Conservation (phyloP, 2,888 invertebrate species). For the Melanostoma mellinum region DNA sequence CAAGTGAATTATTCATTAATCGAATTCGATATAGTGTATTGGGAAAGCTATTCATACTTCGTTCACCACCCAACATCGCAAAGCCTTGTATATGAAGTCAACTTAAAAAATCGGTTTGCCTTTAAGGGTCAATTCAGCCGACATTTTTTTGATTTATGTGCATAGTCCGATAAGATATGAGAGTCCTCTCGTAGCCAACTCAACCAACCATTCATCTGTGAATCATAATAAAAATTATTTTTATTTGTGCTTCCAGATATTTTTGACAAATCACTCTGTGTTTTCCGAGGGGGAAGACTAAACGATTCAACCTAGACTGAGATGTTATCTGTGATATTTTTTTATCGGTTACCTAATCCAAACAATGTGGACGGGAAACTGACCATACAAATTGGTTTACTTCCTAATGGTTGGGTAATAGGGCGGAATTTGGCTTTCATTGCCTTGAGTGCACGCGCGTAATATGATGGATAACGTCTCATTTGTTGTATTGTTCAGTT, state of each 20-base stretch:
- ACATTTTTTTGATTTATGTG: constrained; percentile 62
- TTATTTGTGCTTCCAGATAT: constrained; percentile 41
- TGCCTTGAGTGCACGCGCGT: constrained; percentile 48
- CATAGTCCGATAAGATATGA: constrained; percentile 58
- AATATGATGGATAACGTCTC: constrained; percentile 57
- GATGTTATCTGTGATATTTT: constrained; percentile 52
- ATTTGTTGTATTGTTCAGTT: constrained; percentile 58
- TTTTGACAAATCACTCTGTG: constrained; percentile 63
- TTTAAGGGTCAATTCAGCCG: constrained; percentile 60
- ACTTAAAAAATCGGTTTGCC: constrained; percentile 38
- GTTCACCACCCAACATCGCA: too few species aligned
- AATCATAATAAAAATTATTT: constrained; percentile 71
- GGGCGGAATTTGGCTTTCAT: constrained; percentile 72
- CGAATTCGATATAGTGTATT: constrained; percentile 11
- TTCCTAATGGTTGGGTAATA: constrained; percentile 74
- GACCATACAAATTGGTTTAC: constrained; percentile 79
- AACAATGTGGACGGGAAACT: constrained; percentile 75
- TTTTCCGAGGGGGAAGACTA: constrained; percentile 22
- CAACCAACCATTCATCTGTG: constrained; percentile 72
- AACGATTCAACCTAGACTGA: constrained; percentile 12
- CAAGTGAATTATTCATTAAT: constrained; percentile 27
- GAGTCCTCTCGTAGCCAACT: constrained; percentile 52
- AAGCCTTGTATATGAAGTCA: constrained; percentile 23
- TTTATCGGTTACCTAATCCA: constrained; percentile 68
- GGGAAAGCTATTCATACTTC: background rate